A percentile compares a stretch with the other conserved stretches of the same genome.
phyloP scores from a whole-genome alignment of 2,113 vertebrate genomes.

The Ancistrus triradiatus region DNA sequence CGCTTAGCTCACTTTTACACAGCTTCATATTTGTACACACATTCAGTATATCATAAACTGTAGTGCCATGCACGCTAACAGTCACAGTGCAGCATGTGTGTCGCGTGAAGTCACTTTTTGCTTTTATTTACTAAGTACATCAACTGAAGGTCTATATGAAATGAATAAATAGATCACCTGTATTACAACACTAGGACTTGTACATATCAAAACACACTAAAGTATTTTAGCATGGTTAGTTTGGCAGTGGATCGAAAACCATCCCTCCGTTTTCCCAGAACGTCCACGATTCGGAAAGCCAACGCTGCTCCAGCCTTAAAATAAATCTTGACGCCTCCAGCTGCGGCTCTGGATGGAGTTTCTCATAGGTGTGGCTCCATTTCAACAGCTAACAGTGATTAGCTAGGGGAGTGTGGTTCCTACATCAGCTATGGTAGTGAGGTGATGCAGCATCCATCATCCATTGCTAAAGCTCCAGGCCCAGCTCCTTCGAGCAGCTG shows the following conservation, averaged over 20 bases:
- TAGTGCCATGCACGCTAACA: conserved; percentile 28
- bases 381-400: conserved; percentile 25
- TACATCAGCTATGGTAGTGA: conserved; percentile 32
- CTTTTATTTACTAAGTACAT: neutral
- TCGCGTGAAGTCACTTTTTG: neutral
- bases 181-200: neutral
- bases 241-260: conserved; percentile 29
- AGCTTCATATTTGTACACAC: conserved; percentile 23
- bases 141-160: neutral
- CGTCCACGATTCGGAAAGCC: neutral
- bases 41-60: neutral
- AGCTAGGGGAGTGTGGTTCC: conserved; percentile 20
- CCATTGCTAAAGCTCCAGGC: conserved; percentile 25
- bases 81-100: conserved; percentile 12
- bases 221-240: conserved; percentile 16
- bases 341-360: neutral
- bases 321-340: neutral
- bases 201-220: conserved; percentile 15
- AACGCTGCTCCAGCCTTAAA: neutral
- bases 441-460: conserved; percentile 14
- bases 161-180: conserved; percentile 4
- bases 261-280: neutral
- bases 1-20: conserved; percentile 10
- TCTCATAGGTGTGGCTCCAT: neutral
- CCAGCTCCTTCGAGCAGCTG: neutral